Evolutionary conservation across 2,797 vertebrate species (phyloP).

Genomic region (Platalea minor): DNA sequence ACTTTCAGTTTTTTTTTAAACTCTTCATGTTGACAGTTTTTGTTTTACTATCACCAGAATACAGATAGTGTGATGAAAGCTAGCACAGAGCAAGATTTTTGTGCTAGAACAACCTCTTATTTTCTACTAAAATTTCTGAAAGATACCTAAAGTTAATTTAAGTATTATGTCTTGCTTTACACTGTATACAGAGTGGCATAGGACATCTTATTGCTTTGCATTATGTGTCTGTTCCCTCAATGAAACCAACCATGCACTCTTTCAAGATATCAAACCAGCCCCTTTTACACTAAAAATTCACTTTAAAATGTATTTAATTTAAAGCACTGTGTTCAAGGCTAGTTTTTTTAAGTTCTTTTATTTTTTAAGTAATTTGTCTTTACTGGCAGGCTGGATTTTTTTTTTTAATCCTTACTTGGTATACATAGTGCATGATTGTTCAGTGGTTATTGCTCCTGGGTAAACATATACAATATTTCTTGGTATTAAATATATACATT

Average conservation of each 20-base stretch:
- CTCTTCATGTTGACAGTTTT: not conserved
- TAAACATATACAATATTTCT: not conserved
- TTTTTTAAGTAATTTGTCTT: not conserved
- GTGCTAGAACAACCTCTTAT: not conserved
- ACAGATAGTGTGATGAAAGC: not conserved
- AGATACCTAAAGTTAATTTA: not conserved
- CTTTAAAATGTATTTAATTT: not conserved
- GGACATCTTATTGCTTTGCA: not conserved
- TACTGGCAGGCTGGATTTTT: not conserved
- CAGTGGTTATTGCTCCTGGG: not conserved
- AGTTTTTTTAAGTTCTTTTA: not conserved
- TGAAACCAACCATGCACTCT: not conserved
- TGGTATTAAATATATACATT: not conserved
- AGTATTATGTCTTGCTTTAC: not conserved
- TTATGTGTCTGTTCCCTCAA: not conserved
- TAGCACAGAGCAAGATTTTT: not conserved
- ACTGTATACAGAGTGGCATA: not conserved
- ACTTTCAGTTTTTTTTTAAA: not conserved
- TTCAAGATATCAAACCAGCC: not conserved
- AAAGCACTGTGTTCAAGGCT: not conserved
- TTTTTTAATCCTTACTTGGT: not conserved
- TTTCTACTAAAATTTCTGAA: not conserved
- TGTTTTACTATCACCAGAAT: not conserved
- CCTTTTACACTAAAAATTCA: not conserved
- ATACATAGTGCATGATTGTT: not conserved